Evolutionary conservation across 1,140 invertebrate genomes (phyloP), one percentile per base, ranked within the genome.

Genomic region (Fopius arisanus): DNA sequence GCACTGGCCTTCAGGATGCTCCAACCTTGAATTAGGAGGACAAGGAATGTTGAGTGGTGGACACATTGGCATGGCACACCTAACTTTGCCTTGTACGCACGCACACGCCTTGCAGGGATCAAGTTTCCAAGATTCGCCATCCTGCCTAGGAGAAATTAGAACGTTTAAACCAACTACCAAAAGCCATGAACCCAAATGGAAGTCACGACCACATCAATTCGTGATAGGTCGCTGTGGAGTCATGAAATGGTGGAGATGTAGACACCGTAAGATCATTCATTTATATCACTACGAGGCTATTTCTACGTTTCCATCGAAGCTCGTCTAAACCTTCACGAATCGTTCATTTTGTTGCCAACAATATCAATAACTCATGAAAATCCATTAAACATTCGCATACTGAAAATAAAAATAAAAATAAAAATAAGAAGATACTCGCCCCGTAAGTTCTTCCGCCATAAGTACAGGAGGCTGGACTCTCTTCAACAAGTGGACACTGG

Each of bases 41-140:
- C 95, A 96, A 21, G 91, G 90, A 31, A 91, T 74, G 9, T 88
- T 86, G 9, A 87, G 81, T 23, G 89, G 85, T 0, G 90, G 91
- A 83, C 96, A 97, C 76, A 91, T 89, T 77, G 93, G 92, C 87
- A 93, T 92, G 3, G 92, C 92, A 87, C 96, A 98, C 1, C 92
- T 90, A 2, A 95, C 92, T 81, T 92, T 92, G 29, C 96, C 96
- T 23, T 91, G 90, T 59, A 91, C 90, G 85, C 96, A 98, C 74
- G 84, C 87, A 83, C 96, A 98, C 14, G 93, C 93, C 75, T 94
- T 95, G 84, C 96, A 98, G 10, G 92, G 91, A 83, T 96, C 95
- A 80, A 95, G 89, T 79, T 92, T 91, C 96, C 96, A 97, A 29
- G 90, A 91, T 81, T 96, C 93, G 79, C 95, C 96, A 88, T 96